Percentiles rank a stretch among this genome's conserved stretches.
Conservation (phyloP, 1,140 invertebrate genomes). For the Anastrepha ludens region DNA sequence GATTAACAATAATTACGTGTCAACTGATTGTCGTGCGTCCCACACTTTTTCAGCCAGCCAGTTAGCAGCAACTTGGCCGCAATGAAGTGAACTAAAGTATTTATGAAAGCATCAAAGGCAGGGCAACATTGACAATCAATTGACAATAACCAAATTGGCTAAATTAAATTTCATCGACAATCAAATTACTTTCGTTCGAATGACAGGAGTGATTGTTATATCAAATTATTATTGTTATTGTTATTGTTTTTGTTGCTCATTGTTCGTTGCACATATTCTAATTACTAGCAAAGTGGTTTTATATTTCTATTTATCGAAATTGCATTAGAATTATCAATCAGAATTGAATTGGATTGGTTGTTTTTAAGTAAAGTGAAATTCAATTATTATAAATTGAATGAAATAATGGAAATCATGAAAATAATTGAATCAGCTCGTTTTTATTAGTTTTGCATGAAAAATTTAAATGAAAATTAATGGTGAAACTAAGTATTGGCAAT, state of each 20-base stretch:
- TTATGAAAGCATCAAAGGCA: neutral
- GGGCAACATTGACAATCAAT: neutral
- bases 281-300: conserved; percentile 1
- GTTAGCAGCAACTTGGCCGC: too few species aligned
- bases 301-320: neutral
- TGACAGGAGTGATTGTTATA: neutral
- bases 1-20: neutral
- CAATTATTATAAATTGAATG: neutral
- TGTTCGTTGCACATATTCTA: neutral
- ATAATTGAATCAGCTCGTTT: conserved; percentile 11
- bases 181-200: neutral
- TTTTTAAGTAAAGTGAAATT: neutral
- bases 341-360: neutral
- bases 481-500: neutral
- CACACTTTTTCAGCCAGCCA: too few species aligned
- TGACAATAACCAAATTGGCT: conserved; percentile 12
- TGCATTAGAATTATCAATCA: neutral
- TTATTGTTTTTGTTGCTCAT: neutral
- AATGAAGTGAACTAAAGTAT: neutral
- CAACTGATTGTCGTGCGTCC: neutral
- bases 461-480: neutral
- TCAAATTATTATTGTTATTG: neutral
- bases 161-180: conserved; percentile 37
- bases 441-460: neutral
- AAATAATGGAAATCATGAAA: conserved; percentile 8